Evolutionary conservation across 1,140 invertebrate genomes (phyloP).

Genomic region (Glossosoma conforme): DNA sequence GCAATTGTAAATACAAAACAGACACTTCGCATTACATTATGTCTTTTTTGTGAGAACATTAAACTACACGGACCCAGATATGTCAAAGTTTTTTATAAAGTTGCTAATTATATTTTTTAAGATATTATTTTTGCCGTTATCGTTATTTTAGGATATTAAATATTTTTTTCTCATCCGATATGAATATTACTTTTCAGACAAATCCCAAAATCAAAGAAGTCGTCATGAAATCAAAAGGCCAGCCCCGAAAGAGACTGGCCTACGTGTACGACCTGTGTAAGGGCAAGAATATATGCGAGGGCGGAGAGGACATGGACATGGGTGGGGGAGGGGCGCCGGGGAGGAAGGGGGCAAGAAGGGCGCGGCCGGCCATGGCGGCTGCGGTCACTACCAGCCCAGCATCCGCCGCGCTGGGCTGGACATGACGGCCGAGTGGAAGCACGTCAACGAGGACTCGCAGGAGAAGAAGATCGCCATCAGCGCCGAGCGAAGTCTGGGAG

Average conservation of each 20-base stretch:
- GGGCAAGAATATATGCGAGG: constrained; percentile 96
- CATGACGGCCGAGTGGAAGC: constrained; percentile 95
- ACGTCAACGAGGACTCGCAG: constrained; percentile 96
- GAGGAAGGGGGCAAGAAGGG: constrained; percentile 61
- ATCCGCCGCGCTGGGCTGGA: constrained; percentile 86
- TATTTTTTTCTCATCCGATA: background rate
- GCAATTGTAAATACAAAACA: constrained; percentile 1
- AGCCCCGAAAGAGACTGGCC: constrained; percentile 87
- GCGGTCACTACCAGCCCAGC: constrained; percentile 95
- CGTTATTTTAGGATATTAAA: background rate
- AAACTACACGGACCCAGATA: too few relatives aligned
- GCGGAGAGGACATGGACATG: constrained; percentile 95
- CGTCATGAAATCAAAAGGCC: constrained; percentile 94
- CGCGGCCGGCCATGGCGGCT: constrained; percentile 81
- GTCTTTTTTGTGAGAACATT: background rate
- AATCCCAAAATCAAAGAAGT: constrained; percentile 98
- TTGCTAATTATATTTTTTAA: too few relatives aligned
- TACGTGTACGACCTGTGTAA: constrained; percentile 99
- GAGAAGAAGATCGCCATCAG: constrained; percentile 91
- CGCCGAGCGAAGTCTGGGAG: constrained; percentile 93
- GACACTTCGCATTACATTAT: background rate
- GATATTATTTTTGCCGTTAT: background rate
- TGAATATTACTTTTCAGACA: constrained; percentile 51
- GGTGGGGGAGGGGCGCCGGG: constrained; percentile 66
- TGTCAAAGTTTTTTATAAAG: too few relatives aligned